A percentile compares a stretch with the other conserved stretches of the same genome.
Conservation (phyloP, 2,797 vertebrate species). For the Bovichtus diacanthus region DNA sequence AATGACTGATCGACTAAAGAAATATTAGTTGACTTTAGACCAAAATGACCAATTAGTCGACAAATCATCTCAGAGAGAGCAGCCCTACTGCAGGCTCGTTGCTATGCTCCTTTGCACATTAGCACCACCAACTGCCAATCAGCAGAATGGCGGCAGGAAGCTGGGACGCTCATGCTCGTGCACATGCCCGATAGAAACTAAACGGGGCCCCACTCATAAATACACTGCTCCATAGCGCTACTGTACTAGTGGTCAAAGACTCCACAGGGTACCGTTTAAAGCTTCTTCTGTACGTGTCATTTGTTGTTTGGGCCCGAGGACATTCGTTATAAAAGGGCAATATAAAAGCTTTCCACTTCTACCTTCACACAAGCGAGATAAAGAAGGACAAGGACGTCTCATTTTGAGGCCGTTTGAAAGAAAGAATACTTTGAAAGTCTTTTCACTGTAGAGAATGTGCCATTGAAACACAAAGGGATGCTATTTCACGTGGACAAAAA, state of each 20-base stretch:
- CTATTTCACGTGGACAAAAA: not conserved
- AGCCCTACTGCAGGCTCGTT: not conserved
- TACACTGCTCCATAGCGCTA: not conserved
- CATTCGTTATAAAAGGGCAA: not conserved
- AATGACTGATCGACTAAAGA: too few species aligned
- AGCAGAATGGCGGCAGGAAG: not conserved
- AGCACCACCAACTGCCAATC: not conserved
- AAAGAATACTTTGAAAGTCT: not conserved
- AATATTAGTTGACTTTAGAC: too few species aligned
- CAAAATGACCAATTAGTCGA: too few species aligned
- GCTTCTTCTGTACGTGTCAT: not conserved
- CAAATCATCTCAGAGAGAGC: too few species aligned
- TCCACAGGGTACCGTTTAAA: not conserved
- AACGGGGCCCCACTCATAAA: not conserved
- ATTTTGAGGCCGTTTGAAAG: slow-evolving; percentile 9
- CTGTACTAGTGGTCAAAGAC: not conserved
- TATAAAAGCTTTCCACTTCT: not conserved
- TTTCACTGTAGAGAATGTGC: not conserved
- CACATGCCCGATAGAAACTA: not conserved
- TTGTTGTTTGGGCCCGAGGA: not conserved
- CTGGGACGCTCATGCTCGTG: too few species aligned
- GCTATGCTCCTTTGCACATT: not conserved
- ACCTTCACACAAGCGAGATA: not conserved
- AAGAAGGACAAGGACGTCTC: not conserved
- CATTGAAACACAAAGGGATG: not conserved